Evolutionary conservation across 2,888 invertebrate species (phyloP).

Genomic region (Argyresthia goedartella): DNA sequence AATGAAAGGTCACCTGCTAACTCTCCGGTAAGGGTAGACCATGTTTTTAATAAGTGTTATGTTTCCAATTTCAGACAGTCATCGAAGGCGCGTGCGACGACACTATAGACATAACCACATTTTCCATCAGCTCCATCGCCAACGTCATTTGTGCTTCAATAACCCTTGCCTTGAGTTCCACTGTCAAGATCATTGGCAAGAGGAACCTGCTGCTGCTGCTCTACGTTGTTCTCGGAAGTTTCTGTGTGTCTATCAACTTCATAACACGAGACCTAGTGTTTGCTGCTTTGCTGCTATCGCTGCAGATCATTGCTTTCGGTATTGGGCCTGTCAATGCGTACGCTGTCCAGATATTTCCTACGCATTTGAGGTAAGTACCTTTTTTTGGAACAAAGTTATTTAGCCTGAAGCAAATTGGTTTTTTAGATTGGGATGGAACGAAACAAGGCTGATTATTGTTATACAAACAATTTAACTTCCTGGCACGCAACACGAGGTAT

Average conservation of each 20-base stretch:
- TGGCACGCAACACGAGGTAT: too few species aligned
- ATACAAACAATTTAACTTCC: too few species aligned
- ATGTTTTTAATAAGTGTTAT: too few species aligned
- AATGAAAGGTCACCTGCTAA: too few species aligned
- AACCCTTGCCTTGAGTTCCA: slow-evolving; percentile 35
- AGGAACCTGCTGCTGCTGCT: slow-evolving; percentile 38
- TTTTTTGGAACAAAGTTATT: neutral
- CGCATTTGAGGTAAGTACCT: slow-evolving; percentile 43
- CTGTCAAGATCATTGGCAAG: slow-evolving; percentile 49
- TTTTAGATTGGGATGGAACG: too few species aligned
- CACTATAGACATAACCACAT: slow-evolving; percentile 42
- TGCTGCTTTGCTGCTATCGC: slow-evolving; percentile 41
- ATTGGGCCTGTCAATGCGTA: slow-evolving; percentile 59
- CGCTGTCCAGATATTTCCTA: slow-evolving; percentile 57
- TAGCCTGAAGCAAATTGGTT: too few species aligned
- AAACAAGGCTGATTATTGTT: too few species aligned
- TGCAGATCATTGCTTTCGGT: slow-evolving; percentile 40
- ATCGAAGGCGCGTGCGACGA: slow-evolving; percentile 34
- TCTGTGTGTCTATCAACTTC: slow-evolving; percentile 44
- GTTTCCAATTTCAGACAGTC: slow-evolving; percentile 28
- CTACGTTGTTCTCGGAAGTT: slow-evolving; percentile 35
- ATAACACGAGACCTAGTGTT: slow-evolving; percentile 43
- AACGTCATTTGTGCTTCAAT: slow-evolving; percentile 37
- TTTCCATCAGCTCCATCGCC: slow-evolving; percentile 40
- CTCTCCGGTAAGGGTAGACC: too few species aligned